phyloP scores from a whole-genome alignment of 2,797 vertebrate genomes.

The Crocidura indochinensis region DNA sequence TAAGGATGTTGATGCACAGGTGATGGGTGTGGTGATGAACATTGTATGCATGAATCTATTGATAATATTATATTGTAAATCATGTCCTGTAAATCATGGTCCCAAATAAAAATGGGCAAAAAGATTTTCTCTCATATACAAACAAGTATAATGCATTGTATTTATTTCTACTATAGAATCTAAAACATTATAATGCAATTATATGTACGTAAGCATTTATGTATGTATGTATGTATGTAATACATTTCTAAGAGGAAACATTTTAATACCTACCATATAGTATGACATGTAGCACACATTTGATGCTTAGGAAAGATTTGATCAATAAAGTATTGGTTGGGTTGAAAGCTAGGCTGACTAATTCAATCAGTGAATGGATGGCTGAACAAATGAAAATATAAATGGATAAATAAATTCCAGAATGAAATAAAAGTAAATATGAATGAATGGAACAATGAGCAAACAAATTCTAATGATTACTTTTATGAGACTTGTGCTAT shows the following conservation, averaged over 20 bases:
- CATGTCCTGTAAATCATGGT: too few relatives aligned
- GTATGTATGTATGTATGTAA: not conserved
- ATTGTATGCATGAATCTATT: too few relatives aligned
- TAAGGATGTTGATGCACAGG: too few relatives aligned
- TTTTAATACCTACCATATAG: slow-evolving; percentile 25
- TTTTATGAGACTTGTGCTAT: not conserved
- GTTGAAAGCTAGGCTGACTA: not conserved
- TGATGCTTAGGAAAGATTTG: not conserved
- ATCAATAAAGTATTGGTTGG: not conserved
- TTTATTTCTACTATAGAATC: not conserved
- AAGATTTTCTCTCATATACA: not conserved
- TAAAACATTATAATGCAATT: not conserved
- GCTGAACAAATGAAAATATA: slow-evolving; percentile 34
- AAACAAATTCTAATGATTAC: slow-evolving; percentile 1
- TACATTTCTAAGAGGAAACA: slow-evolving; percentile 27
- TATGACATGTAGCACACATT: not conserved
- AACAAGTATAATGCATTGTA: not conserved
- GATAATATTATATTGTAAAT: too few relatives aligned
- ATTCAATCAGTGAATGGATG: not conserved
- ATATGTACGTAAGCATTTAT: not conserved
- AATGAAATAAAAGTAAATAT: slow-evolving; percentile 34
- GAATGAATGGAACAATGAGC: slow-evolving; percentile 18
- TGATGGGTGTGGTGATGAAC: too few relatives aligned
- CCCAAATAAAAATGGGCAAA: too few relatives aligned
- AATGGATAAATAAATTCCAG: slow-evolving; percentile 56